phyloP scores from a whole-genome alignment of 1,140 invertebrate species.

The Wasmannia auropunctata region DNA sequence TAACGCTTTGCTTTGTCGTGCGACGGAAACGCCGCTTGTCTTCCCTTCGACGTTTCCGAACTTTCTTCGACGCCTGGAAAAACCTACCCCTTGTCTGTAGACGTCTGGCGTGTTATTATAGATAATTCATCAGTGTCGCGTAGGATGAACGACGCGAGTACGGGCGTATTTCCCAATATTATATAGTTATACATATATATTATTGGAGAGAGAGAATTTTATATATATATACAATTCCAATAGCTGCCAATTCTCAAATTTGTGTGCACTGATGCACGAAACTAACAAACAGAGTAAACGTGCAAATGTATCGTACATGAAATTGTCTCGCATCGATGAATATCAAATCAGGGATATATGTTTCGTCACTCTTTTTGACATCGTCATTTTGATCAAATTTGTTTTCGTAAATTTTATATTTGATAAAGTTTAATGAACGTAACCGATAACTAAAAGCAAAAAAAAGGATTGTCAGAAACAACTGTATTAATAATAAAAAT shows the following conservation, averaged over 20 bases:
- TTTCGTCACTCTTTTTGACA: conserved; percentile 14
- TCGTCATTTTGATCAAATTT: background rate
- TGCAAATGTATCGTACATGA: conserved; percentile 21
- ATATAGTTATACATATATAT: no score
- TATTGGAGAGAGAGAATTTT: background rate
- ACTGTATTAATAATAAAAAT: background rate
- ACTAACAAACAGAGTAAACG: conserved; percentile 16
- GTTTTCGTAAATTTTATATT: background rate
- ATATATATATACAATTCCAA: background rate
- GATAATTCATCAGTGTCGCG: conserved; percentile 48
- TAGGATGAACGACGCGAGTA: conserved; percentile 11
- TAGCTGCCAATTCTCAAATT: conserved; percentile 35
- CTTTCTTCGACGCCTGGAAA: conserved; percentile 29
- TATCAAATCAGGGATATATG: background rate
- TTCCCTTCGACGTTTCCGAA: conserved; percentile 32
- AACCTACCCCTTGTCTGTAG: background rate
- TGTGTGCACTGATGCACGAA: conserved; percentile 23
- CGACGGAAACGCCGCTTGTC: conserved; percentile 31
- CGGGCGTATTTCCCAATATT: conserved; percentile 31
- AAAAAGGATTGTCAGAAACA: background rate
- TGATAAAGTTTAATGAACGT: background rate
- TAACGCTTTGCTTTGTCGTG: conserved; percentile 30
- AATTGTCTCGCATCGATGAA: conserved; percentile 39
- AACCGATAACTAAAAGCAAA: background rate
- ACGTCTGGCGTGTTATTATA: conserved; percentile 18